A percentile compares a stretch with the other conserved stretches of the same genome.
These are phyloP conservation scores for Mesorhabditis spiculigera DNA, from an alignment of 2,888 invertebrate species.

Conservation along the genomic window DNA sequence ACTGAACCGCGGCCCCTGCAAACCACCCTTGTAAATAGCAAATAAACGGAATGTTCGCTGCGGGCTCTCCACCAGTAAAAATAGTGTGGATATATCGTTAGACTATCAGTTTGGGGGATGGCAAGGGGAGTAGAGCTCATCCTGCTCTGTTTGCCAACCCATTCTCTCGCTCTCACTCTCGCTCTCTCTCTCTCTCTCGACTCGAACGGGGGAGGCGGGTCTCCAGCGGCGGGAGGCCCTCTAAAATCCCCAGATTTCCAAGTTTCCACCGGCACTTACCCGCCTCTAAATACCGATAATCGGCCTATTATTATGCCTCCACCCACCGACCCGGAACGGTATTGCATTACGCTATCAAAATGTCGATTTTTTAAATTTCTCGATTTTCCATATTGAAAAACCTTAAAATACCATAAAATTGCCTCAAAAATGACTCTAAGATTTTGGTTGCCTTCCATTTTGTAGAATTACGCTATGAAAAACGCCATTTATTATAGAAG, in stretches of 20 bases:
- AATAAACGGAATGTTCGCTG: no score
- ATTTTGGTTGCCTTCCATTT: no score
- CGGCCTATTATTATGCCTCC: background rate
- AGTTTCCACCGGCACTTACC: no score
- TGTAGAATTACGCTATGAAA: no score
- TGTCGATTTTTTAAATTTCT: no score
- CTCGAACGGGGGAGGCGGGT: background rate
- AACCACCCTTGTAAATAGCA: no score
- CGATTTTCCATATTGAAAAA: no score
- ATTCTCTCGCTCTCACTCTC: background rate
- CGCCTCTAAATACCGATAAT: background rate
- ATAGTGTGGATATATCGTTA: no score
- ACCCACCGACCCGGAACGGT: slow-evolving; percentile 3
- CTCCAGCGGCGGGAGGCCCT: background rate
- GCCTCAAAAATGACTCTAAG: background rate
- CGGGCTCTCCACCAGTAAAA: no score
- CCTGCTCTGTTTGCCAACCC: background rate
- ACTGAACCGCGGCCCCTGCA: no score
- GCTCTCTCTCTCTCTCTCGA: background rate
- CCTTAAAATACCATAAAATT: background rate
- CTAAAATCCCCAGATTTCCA: no score
- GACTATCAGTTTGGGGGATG: background rate
- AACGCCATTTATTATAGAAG: no score
- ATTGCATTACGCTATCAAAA: background rate
- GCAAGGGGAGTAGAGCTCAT: background rate